Percentiles rank a stretch among this genome's conserved stretches.
phyloP scores from a whole-genome alignment of 2,888 invertebrate species.

The Pyrrhia umbra region DNA sequence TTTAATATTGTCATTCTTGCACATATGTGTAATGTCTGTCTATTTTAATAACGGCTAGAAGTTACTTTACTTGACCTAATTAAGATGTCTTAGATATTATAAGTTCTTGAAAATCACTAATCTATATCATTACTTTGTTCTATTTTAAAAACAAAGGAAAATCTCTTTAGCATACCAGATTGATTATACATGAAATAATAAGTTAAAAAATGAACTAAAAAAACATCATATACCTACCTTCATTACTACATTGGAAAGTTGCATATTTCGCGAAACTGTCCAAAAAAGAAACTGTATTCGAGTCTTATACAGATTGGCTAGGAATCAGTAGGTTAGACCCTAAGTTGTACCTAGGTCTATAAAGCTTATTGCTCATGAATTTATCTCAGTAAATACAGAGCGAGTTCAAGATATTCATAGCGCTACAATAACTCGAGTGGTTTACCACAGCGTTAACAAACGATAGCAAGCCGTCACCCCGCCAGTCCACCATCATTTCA shows the following conservation, averaged over 20 bases:
- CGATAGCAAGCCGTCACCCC: constrained; percentile 1
- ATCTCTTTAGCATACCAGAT: no score
- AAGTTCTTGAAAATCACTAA: constrained; percentile 8
- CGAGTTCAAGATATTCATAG: constrained; percentile 16
- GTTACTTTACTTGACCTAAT: constrained; percentile 33
- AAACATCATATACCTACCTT: no score
- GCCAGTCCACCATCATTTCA: constrained; percentile 18
- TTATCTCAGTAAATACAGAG: constrained; percentile 9
- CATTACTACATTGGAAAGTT: no score
- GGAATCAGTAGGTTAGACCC: background rate
- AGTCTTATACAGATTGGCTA: no score
- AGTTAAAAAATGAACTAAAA: no score
- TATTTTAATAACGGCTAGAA: constrained; percentile 2
- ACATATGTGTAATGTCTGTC: background rate
- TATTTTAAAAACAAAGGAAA: no score
- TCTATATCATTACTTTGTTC: no score
- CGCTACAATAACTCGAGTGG: constrained; percentile 15
- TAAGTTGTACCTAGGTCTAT: background rate
- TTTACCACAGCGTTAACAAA: constrained; percentile 23
- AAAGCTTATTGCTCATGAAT: constrained; percentile 4
- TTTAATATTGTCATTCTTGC: background rate
- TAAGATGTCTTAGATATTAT: constrained; percentile 7
- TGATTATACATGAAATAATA: no score
- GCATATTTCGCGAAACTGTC: no score
- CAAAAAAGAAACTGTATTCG: no score